Evolutionary conservation across 1,140 invertebrate genomes (phyloP).

Genomic region (Cecropterus lyciades): DNA sequence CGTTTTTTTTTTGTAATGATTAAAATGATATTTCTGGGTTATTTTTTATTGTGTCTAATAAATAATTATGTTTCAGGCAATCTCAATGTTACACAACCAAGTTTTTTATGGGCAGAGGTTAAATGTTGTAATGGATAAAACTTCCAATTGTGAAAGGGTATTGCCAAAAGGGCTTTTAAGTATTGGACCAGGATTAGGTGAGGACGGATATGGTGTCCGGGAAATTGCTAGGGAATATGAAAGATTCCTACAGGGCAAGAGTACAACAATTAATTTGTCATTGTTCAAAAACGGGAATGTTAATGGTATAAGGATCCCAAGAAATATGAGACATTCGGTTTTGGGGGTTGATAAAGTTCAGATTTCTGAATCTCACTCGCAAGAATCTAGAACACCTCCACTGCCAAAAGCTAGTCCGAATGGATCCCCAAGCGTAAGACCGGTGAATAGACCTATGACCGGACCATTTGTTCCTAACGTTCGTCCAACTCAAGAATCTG

Average conservation of each 20-base stretch:
- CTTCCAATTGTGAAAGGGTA: conserved; percentile 33
- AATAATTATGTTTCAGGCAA: conserved; percentile 73
- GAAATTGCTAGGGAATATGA: conserved; percentile 64
- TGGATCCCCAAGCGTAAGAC: neutral
- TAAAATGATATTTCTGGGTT: too few species aligned
- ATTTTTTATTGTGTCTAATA: conserved; percentile 23
- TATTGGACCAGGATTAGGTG: conserved; percentile 58
- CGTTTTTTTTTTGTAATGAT: too few species aligned
- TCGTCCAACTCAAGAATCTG: neutral
- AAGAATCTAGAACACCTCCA: neutral
- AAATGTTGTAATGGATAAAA: conserved; percentile 51
- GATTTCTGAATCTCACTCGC: neutral
- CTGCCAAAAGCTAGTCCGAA: neutral
- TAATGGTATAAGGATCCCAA: neutral
- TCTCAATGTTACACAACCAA: conserved; percentile 68
- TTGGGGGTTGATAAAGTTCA: neutral
- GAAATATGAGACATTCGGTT: neutral
- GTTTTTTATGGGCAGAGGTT: conserved; percentile 53
- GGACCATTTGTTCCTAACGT: neutral
- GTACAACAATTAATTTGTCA: conserved; percentile 43
- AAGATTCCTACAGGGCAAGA: conserved; percentile 49
- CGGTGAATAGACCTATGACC: conserved; percentile 6
- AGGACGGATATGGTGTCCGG: conserved; percentile 51
- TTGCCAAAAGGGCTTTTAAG: conserved; percentile 60
- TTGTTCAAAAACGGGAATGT: conserved; percentile 36